Evolutionary conservation across 2,797 vertebrate genomes (phyloP).

Genomic region (Ataeniobius toweri): DNA sequence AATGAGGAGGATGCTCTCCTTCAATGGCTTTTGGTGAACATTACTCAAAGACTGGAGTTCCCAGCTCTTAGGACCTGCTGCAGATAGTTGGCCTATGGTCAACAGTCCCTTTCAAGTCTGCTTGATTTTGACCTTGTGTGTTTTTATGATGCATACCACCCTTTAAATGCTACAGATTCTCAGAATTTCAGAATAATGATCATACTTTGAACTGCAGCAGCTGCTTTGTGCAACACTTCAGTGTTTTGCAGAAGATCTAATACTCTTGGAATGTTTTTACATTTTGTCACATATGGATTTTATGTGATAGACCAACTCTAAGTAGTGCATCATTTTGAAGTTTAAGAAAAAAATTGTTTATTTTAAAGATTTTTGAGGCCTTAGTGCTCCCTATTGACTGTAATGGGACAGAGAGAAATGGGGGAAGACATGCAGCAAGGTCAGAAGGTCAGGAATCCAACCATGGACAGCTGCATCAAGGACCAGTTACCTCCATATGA

Average conservation of each 20-base stretch:
- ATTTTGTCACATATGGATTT: neutral
- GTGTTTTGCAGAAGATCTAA: no score
- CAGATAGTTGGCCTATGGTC: conserved; percentile 80
- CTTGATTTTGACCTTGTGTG: conserved; percentile 76
- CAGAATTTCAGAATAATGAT: conserved; percentile 49
- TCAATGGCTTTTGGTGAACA: conserved; percentile 64
- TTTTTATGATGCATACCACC: conserved; percentile 21
- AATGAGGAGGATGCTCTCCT: conserved; percentile 77
- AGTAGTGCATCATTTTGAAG: no score
- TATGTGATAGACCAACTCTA: no score
- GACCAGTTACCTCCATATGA: no score
- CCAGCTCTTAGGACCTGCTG: conserved; percentile 74
- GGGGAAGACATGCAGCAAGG: no score
- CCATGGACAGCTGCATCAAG: no score
- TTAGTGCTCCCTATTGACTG: no score
- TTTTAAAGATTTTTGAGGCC: no score
- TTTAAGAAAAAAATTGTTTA: no score
- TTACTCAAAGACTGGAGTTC: conserved; percentile 71
- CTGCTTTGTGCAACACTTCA: neutral
- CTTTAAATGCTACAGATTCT: conserved; percentile 36
- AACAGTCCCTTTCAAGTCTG: conserved; percentile 66
- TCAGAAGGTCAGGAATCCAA: no score
- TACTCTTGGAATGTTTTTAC: neutral
- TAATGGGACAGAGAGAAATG: no score
- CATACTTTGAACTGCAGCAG: neutral